Base-by-base conservation (phyloP, 2,888 invertebrate species). In the Neoaliturus tenellus region DNA sequence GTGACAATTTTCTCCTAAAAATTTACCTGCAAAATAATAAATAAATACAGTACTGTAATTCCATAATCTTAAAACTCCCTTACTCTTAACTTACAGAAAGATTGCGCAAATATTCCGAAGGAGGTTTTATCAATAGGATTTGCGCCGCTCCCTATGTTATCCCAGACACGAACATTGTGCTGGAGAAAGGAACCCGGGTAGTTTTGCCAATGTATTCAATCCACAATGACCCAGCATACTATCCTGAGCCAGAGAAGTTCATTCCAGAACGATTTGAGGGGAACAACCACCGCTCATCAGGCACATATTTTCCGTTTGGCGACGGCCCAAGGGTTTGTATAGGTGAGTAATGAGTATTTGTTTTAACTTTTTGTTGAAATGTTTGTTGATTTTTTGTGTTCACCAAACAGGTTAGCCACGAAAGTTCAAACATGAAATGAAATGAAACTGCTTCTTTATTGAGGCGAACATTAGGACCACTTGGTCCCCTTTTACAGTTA, bases 261-360 rank as follows among this genome's bases (percentile, higher is more conserved):
- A 44, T 44, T 28, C 73, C 73, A 14, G 73, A 75, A 23, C 33
- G 73, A 14, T 75, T 75, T 28, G 44, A 75, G 28, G 73, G 44
- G 23, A 75, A 75, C 44, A 75, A 75, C 28, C 73, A 75, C 20
- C 41, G 44, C 25, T 3, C 31, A 14, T 62, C 62, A n/a, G 62
- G 62, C 62, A 62, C 62, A 28, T 62, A 62, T 28, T 25, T 44
- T 35, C 73, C 73, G 4, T 75, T 75, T 28, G 73, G 73, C 0
- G 73, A 75, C 23, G 73, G 73, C 20, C 73, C 73, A 1, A 41
- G 73, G 17, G 44, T 75, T 41, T 75, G 73, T 44, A 75, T 75
- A 39, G 73, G 73, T 75, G 35, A 44, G 41, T 4, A 20, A 51
- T 51, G 17, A 8, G 44, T 6, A 14, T 4, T n/a, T n/a, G n/a